A percentile compares a stretch with the other conserved stretches of the same genome.
phyloP scores from a whole-genome alignment of 1,140 invertebrate species.

The Nomia melanderi region DNA sequence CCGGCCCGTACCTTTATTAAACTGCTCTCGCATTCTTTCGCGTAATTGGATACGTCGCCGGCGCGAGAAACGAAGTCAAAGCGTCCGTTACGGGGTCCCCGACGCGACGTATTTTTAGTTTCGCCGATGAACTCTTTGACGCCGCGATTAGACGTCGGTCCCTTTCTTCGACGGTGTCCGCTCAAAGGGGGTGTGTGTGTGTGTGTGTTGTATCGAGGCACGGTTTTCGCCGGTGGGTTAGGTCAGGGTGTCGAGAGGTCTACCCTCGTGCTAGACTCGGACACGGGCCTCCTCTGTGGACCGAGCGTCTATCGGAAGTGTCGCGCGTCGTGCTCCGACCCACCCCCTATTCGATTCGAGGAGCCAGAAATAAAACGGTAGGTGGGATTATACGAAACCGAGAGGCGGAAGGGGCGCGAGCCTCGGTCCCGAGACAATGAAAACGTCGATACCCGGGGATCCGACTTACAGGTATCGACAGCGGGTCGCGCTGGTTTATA shows the following conservation, averaged over 20 bases:
- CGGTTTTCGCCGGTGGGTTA: conserved; percentile 46
- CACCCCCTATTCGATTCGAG: background rate
- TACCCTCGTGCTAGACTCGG: conserved; percentile 8
- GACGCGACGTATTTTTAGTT: too few relatives aligned
- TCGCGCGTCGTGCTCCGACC: background rate
- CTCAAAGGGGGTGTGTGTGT: background rate
- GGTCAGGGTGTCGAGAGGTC: conserved; percentile 57
- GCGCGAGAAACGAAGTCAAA: too few relatives aligned
- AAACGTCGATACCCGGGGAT: background rate
- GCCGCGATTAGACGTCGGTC: background rate
- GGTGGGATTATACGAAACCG: background rate
- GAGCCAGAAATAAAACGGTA: conserved; percentile 39
- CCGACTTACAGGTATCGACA: background rate
- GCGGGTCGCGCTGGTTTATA: background rate
- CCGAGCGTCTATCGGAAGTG: background rate
- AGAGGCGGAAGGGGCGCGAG: background rate
- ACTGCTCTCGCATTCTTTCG: too few relatives aligned
- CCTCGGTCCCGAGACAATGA: background rate
- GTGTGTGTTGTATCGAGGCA: conserved; percentile 13
- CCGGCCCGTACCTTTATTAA: too few relatives aligned
- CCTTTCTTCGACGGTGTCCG: background rate
- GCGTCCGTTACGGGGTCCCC: too few relatives aligned
- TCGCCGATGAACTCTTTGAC: too few relatives aligned
- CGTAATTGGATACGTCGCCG: too few relatives aligned
- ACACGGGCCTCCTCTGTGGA: conserved; percentile 21